Percentiles rank a stretch among this genome's conserved stretches.
phyloP scores from a whole-genome alignment of 2,888 invertebrate genomes.

The Eulithis prunata region DNA sequence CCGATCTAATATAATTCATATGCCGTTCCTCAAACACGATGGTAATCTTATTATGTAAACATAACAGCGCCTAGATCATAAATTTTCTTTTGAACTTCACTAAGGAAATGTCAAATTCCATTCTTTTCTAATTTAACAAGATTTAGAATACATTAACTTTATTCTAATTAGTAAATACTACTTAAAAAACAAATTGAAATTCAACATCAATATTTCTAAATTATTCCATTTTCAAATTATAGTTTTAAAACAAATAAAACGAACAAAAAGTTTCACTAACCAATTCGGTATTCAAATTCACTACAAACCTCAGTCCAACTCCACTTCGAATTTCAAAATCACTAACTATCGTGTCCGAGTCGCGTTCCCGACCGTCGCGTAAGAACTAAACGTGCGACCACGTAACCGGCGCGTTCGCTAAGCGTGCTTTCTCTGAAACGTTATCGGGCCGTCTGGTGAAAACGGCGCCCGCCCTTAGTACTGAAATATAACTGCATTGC shows the following conservation, averaged over 20 bases:
- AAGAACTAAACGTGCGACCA: conserved; percentile 38
- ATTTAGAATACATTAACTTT: no score
- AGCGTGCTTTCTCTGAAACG: conserved; percentile 73
- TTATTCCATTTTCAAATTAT: conserved; percentile 11
- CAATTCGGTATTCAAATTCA: conserved; percentile 32
- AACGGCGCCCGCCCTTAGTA: conserved; percentile 55
- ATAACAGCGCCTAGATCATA: neutral
- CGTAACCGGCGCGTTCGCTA: conserved; percentile 53
- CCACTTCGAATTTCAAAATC: conserved; percentile 38
- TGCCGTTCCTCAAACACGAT: conserved; percentile 10
- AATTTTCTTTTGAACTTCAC: neutral
- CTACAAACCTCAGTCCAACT: conserved; percentile 58
- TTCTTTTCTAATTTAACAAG: neutral
- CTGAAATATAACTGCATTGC: conserved; percentile 76
- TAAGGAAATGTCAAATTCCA: neutral
- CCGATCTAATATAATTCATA: conserved; percentile 31
- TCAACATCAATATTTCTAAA: neutral
- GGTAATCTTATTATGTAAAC: conserved; percentile 1
- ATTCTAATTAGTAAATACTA: no score
- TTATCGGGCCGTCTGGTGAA: conserved; percentile 72
- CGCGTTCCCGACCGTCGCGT: conserved; percentile 27
- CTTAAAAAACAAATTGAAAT: conserved; percentile 1
- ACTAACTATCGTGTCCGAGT: conserved; percentile 38
- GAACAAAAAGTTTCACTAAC: conserved; percentile 19
- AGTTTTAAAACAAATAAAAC: conserved; percentile 2